Evolutionary conservation across 1,140 invertebrate species (phyloP), one percentile per base, ranked within the genome.

Genomic region (Camponotus pennsylvanicus): DNA sequence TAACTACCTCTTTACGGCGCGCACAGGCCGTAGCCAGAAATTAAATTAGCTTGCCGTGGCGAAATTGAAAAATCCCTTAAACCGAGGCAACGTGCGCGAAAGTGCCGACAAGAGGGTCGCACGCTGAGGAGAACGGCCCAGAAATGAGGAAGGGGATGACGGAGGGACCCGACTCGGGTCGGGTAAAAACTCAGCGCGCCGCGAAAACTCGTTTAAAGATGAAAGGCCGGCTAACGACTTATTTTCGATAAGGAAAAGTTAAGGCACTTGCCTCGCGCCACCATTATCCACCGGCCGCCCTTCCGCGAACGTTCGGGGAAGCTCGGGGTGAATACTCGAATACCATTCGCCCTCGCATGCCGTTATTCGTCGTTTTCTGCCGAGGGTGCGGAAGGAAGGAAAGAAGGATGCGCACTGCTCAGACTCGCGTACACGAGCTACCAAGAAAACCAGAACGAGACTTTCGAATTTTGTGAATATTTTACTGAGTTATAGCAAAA

Each of bases 171-270:
- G 49, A 52, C 21, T 52, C 63, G 78, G 66, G 52, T 57, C 40
- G 89, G 86, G 91, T 87, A 94, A 93, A 94, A 94, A 93, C 84
- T 93, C 88, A 91, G 90, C 83, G 91, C 92, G 92, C 93, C 92
- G 92, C 92, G 94, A 95, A 95, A 95, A 95, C 94, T 95, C 94
- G 94, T 95, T 95, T 95, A 94, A 94, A 95, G 95, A 95, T 95
- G 95, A 95, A 95, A 95, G 94, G 91, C 91, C 89, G 86, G 86
- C 94, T 95, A 95, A 95, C 95, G 95, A 95, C 94, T 95, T 95
- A 95, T 95, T 95, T 95, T 95, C 94, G 93, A 95, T 95, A 95
- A 95, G 94, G 93, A 95, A 95, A 95, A 95, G 94, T 95, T 95
- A 93, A 94, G 92, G 93, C 92, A 92, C 90, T 92, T 90, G 87